A percentile compares a stretch with the other conserved stretches of the same genome.
Evolutionary conservation across 2,888 invertebrate genomes (phyloP).

Genomic region (Catocala sponsa): DNA sequence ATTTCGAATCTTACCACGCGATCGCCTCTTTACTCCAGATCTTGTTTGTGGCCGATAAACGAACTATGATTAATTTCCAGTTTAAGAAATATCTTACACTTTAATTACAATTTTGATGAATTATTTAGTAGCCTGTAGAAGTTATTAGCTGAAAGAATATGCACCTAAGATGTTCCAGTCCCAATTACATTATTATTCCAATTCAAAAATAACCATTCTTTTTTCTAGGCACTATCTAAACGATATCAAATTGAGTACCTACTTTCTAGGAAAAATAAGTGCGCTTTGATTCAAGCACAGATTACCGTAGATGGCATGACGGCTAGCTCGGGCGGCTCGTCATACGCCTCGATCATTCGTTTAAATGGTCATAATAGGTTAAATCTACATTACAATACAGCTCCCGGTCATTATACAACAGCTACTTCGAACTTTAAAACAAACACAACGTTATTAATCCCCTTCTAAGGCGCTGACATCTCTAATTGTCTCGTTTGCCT

Average conservation of each 20-base stretch:
- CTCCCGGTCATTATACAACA: conserved; percentile 74
- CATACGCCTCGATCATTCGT: conserved; percentile 74
- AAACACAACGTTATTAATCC: conserved; percentile 35
- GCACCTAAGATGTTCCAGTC: no score
- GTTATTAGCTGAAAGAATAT: neutral
- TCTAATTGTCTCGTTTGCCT: conserved; percentile 48
- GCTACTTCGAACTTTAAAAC: conserved; percentile 54
- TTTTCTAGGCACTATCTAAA: conserved; percentile 44
- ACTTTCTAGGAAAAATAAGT: conserved; percentile 72
- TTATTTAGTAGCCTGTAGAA: conserved; percentile 13
- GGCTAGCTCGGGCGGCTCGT: conserved; percentile 67
- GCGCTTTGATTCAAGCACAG: conserved; percentile 75
- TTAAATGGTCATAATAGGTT: conserved; percentile 85
- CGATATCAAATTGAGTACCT: conserved; percentile 62
- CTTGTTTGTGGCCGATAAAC: conserved; percentile 60
- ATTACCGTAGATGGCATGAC: conserved; percentile 82
- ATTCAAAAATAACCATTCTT: conserved; percentile 35
- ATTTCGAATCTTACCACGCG: conserved; percentile 67
- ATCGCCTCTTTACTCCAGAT: conserved; percentile 64
- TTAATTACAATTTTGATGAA: conserved; percentile 35
- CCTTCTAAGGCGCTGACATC: conserved; percentile 40
- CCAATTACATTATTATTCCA: conserved; percentile 16
- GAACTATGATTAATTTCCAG: conserved; percentile 69
- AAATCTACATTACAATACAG: conserved; percentile 71
- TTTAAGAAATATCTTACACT: conserved; percentile 42